These are phyloP conservation scores for Rhizoglyphus robini DNA, from an alignment of 1,140 invertebrate species.

Conservation along the genomic window DNA sequence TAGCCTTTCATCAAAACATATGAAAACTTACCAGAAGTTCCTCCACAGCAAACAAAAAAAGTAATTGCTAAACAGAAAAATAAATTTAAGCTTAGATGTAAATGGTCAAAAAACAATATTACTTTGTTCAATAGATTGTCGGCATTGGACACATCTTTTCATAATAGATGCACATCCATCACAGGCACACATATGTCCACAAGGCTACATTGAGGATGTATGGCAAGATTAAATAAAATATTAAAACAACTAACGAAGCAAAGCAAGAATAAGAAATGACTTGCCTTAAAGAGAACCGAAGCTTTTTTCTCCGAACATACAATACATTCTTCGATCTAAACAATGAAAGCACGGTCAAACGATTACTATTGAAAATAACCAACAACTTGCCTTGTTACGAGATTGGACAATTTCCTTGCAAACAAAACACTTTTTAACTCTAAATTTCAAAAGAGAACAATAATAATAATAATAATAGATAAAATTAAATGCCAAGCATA, in stretches of 20 bases:
- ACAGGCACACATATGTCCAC: slow-evolving; percentile 88
- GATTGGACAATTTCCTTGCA: slow-evolving; percentile 67
- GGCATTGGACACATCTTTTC: slow-evolving; percentile 91
- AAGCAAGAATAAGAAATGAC: neutral
- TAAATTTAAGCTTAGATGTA: neutral
- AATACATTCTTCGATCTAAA: slow-evolving; percentile 83
- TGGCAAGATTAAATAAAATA: too few relatives aligned
- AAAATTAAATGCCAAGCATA: slow-evolving; percentile 69
- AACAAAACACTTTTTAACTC: slow-evolving; percentile 88
- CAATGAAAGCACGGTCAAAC: slow-evolving; percentile 27
- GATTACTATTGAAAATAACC: slow-evolving; percentile 11
- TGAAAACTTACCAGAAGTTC: slow-evolving; percentile 24
- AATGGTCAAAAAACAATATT: slow-evolving; percentile 1
- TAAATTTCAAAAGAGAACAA: too few relatives aligned
- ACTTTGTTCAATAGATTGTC: slow-evolving; percentile 61
- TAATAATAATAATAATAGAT: too few relatives aligned
- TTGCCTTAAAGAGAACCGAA: slow-evolving; percentile 61
- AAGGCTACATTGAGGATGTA: slow-evolving; percentile 41
- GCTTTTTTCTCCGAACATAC: slow-evolving; percentile 88
- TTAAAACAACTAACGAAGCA: neutral
- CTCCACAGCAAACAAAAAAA: slow-evolving; percentile 49
- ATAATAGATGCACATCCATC: slow-evolving; percentile 77
- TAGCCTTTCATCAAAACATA: too few relatives aligned
- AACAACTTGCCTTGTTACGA: slow-evolving; percentile 49
- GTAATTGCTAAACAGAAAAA: slow-evolving; percentile 40